Percentiles rank a stretch among this genome's conserved stretches.
Evolutionary conservation across 2,113 vertebrate species (phyloP).

Genomic region (Tenebrosternarchus preto): DNA sequence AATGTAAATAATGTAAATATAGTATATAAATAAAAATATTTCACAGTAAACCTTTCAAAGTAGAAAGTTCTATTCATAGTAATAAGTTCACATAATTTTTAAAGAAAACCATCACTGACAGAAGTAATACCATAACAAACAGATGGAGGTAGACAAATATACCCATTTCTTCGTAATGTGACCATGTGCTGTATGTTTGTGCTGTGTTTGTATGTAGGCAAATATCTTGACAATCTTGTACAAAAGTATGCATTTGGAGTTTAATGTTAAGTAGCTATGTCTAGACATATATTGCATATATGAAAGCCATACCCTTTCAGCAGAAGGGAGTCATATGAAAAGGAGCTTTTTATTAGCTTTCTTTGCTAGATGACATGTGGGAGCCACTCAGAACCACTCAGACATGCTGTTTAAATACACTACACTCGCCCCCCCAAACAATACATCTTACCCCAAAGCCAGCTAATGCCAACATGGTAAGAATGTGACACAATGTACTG

Average conservation of each 20-base stretch:
- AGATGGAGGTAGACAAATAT: background rate
- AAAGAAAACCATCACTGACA: too few species aligned
- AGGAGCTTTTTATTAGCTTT: background rate
- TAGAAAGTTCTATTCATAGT: too few species aligned
- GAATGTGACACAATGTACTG: background rate
- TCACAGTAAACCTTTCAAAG: too few species aligned
- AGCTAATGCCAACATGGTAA: background rate
- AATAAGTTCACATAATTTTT: too few species aligned
- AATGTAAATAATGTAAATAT: too few species aligned
- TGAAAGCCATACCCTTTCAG: background rate
- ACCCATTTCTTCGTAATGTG: background rate
- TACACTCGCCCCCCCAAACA: too few species aligned
- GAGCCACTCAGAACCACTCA: background rate
- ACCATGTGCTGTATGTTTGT: too few species aligned
- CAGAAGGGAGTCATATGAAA: background rate
- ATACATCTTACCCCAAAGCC: constrained; percentile 1
- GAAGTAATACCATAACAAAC: background rate
- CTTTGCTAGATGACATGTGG: background rate
- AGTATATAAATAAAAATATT: too few species aligned
- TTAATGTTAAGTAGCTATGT: background rate
- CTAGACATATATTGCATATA: background rate
- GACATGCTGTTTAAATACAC: constrained; percentile 5
- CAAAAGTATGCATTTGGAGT: background rate
- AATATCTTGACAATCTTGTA: background rate
- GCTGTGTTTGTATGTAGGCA: background rate